Evolutionary conservation across 2,797 vertebrate species (phyloP).

Genomic region (Onychomys arenicola): DNA sequence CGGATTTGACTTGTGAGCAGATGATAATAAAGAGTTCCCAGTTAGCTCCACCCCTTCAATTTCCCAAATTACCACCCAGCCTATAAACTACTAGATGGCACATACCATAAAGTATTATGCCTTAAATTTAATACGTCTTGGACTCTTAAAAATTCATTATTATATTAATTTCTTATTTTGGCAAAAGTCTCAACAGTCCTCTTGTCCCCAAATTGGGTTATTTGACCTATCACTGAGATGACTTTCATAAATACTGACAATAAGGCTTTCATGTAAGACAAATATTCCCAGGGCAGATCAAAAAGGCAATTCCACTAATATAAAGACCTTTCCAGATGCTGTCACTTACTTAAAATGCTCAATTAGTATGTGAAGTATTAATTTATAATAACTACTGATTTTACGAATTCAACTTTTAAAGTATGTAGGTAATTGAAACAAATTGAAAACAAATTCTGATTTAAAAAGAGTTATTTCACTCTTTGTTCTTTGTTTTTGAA

Average conservation of each 20-base stretch:
- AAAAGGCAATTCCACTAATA: conserved; percentile 77
- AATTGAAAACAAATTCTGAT: conserved; percentile 59
- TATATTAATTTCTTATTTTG: conserved; percentile 75
- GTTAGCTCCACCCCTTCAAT: conserved; percentile 51
- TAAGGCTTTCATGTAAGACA: conserved; percentile 74
- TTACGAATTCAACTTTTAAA: conserved; percentile 66
- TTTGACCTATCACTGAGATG: conserved; percentile 68
- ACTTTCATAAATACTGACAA: conserved; percentile 77
- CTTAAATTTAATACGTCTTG: conserved; percentile 67
- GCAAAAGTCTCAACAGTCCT: conserved; percentile 58
- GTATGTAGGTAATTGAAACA: conserved; percentile 57
- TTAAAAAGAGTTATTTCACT: conserved; percentile 6
- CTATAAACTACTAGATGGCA: conserved; percentile 52
- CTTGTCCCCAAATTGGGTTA: conserved; percentile 66
- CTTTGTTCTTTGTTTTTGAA: background rate
- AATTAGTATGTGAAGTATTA: conserved; percentile 74
- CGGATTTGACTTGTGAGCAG: conserved; percentile 42
- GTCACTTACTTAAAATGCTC: conserved; percentile 78
- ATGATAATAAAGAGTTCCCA: conserved; percentile 4
- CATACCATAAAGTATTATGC: conserved; percentile 60
- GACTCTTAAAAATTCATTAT: conserved; percentile 68
- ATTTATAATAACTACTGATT: conserved; percentile 74
- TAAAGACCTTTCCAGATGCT: conserved; percentile 70
- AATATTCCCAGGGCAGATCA: conserved; percentile 75
- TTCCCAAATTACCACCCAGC: conserved; percentile 67